Evolutionary conservation across 30 jellyfish, hydroid and myxozoan species (phyloP).

Genomic region (Hydractinia echinata): DNA sequence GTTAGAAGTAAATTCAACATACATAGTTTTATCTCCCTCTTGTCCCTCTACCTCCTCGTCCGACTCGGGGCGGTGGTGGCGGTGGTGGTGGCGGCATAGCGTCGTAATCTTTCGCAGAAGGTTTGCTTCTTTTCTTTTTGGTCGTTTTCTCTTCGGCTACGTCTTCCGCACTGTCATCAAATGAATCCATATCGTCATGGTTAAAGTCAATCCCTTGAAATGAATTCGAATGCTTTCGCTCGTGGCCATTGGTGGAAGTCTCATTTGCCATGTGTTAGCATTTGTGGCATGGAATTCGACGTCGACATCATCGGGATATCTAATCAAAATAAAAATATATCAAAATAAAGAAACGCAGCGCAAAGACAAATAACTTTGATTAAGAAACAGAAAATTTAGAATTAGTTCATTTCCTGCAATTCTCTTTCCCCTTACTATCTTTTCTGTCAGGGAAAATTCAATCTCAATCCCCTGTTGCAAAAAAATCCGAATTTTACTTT

Average conservation of each 20-base stretch:
- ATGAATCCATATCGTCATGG: slow-evolving; percentile 22
- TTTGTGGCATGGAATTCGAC: slow-evolving; percentile 32
- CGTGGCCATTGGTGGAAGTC: neutral
- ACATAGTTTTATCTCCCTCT: too few relatives aligned
- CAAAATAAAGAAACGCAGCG: neutral
- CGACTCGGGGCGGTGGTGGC: slow-evolving; percentile 19
- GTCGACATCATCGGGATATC: slow-evolving; percentile 31
- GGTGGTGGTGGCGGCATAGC: slow-evolving; percentile 61
- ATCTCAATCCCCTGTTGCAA: too few relatives aligned
- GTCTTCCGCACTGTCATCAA: slow-evolving; percentile 28
- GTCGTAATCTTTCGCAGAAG: neutral
- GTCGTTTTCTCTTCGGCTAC: neutral
- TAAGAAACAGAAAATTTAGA: too few relatives aligned
- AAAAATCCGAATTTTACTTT: too few relatives aligned
- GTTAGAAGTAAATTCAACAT: too few relatives aligned
- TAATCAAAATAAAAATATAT: neutral
- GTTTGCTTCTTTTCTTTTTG: neutral
- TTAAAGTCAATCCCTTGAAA: neutral
- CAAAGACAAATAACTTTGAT: too few relatives aligned
- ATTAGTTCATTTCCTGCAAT: too few relatives aligned
- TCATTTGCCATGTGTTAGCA: slow-evolving; percentile 26
- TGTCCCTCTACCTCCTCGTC: too few relatives aligned
- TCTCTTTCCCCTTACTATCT: too few relatives aligned
- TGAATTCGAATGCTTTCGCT: slow-evolving; percentile 14
- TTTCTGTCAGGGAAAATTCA: too few relatives aligned